Percentiles rank a stretch among this genome's conserved stretches.
These are phyloP conservation scores for Hermaeophaga mercurialis DNA, from an alignment of 2,888 invertebrate genomes.

Conservation along the genomic window DNA sequence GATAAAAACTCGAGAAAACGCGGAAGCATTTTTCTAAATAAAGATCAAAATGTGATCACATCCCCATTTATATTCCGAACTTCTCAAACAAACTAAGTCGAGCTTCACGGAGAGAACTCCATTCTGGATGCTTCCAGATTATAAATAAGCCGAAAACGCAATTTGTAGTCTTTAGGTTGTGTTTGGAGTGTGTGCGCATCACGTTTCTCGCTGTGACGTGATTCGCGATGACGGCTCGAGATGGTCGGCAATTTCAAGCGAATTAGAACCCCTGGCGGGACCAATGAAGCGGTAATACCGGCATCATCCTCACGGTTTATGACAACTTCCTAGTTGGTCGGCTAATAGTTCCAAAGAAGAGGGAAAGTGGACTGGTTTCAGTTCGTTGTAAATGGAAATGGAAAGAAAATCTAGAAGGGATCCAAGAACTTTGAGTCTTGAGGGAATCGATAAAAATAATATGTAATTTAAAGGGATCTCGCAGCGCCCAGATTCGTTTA, in stretches of 20 bases:
- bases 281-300: conserved; percentile 44
- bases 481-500: no score
- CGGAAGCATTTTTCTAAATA: no score
- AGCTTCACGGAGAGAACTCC: conserved; percentile 8
- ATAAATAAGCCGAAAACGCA: conserved; percentile 31
- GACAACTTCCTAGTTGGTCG: conserved; percentile 22
- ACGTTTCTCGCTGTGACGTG: conserved; percentile 36
- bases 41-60: no score
- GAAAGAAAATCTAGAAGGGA: no score
- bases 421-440: no score
- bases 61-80: conserved; percentile 3
- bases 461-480: no score
- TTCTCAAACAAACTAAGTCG: conserved; percentile 11
- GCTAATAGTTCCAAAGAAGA: neutral
- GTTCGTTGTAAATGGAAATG: no score
- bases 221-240: conserved; percentile 43
- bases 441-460: no score
- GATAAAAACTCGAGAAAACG: no score
- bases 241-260: conserved; percentile 46
- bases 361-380: no score
- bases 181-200: conserved; percentile 34
- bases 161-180: conserved; percentile 37
- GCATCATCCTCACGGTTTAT: conserved; percentile 36
- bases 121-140: conserved; percentile 27
- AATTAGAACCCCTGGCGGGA: conserved; percentile 42